Evolutionary conservation across 2,888 invertebrate genomes (phyloP).

Genomic region (Arge pagana): DNA sequence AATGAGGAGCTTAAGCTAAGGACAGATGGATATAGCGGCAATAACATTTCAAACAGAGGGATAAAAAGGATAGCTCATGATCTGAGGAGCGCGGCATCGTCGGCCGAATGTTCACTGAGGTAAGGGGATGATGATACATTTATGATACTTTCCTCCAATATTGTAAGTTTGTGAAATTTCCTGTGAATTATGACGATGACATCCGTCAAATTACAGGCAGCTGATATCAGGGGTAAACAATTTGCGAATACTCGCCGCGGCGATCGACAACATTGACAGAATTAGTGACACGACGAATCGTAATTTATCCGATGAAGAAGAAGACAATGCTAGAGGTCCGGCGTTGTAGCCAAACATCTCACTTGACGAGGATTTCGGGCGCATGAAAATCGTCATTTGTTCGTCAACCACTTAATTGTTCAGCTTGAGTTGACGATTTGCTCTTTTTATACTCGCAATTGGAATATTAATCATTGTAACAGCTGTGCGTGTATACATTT

Average conservation of each 20-base stretch:
- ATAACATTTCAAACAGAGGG: conserved; percentile 46
- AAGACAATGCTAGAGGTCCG: conserved; percentile 61
- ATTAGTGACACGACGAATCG: conserved; percentile 62
- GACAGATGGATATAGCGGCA: conserved; percentile 57
- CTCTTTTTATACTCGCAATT: too few relatives aligned
- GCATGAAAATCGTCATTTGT: too few relatives aligned
- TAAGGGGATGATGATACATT: conserved; percentile 39
- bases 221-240: conserved; percentile 70
- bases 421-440: too few relatives aligned
- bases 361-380: too few relatives aligned
- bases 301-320: conserved; percentile 59
- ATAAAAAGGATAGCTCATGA: conserved; percentile 65
- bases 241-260: conserved; percentile 67
- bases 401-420: too few relatives aligned
- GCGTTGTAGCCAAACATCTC: conserved; percentile 56
- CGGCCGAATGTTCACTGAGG: conserved; percentile 71
- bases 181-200: not conserved
- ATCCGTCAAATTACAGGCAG: conserved; percentile 61
- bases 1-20: conserved; percentile 60
- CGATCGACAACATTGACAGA: conserved; percentile 65
- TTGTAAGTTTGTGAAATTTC: conserved; percentile 1
- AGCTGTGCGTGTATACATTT: too few relatives aligned
- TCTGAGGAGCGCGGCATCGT: conserved; percentile 66
- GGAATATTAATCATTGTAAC: too few relatives aligned
- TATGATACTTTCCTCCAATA: too few relatives aligned